A percentile compares a stretch with the other conserved stretches of the same genome.
These are phyloP conservation scores for Athrips mouffetella DNA, from an alignment of 2,888 invertebrate species.

Conservation along the genomic window DNA sequence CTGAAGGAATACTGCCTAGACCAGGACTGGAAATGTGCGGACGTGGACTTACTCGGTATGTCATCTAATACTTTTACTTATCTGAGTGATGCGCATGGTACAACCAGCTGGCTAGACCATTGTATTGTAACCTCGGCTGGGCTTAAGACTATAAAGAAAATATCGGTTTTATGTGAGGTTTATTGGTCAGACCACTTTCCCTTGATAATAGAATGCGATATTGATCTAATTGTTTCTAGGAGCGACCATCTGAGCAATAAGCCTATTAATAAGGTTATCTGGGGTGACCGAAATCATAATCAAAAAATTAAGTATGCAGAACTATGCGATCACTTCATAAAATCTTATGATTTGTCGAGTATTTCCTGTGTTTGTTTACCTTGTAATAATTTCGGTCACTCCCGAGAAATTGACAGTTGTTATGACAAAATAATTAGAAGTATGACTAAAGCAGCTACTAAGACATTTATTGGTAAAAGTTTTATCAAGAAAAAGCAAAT, in stretches of 20 bases:
- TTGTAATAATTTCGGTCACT: too few relatives aligned
- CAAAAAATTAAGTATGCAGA: constrained; percentile 6
- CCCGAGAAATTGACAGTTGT: neutral
- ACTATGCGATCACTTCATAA: neutral
- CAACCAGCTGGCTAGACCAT: neutral
- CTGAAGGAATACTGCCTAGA: neutral
- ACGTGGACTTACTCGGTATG: neutral
- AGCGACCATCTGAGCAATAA: neutral
- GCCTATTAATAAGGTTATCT: neutral
- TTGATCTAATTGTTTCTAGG: neutral
- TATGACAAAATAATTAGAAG: neutral
- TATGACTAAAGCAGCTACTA: neutral
- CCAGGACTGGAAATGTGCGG: neutral
- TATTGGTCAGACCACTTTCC: constrained; percentile 17
- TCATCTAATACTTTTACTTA: neutral
- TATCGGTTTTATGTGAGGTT: constrained; percentile 4
- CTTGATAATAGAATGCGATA: constrained; percentile 9
- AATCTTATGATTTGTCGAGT: neutral
- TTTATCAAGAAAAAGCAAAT: neutral
- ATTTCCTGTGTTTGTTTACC: too few relatives aligned
- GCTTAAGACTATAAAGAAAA: neutral
- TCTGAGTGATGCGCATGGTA: neutral
- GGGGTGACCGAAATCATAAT: neutral
- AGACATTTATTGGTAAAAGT: neutral
- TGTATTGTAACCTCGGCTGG: neutral